Conservation (phyloP, 2,888 invertebrate genomes). For the Lypha dubia region DNA sequence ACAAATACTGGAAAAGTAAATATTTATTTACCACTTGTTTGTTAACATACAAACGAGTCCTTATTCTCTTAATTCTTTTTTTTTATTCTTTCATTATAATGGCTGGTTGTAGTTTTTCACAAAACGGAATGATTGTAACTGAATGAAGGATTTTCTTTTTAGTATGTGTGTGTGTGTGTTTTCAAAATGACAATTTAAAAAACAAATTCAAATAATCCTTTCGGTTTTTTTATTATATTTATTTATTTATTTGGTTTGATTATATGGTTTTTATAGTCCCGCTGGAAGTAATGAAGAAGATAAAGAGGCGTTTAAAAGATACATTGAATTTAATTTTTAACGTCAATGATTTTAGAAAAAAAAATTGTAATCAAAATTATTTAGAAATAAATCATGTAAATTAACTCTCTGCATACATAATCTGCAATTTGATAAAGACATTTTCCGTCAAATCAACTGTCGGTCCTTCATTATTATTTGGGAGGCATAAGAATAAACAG, state of each 20-base stretch:
- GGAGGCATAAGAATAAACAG: no score
- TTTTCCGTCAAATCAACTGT: no score
- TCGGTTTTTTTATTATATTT: conserved; percentile 31
- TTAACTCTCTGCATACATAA: no score
- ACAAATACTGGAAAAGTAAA: conserved; percentile 60
- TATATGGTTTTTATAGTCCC: conserved; percentile 32
- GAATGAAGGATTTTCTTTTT: conserved; percentile 21
- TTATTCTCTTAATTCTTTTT: conserved; percentile 15
- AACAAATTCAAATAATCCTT: conserved; percentile 54
- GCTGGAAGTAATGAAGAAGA: conserved; percentile 28
- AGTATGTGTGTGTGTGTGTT: no score
- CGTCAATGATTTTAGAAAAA: no score
- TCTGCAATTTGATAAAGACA: no score
- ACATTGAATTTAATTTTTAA: neutral
- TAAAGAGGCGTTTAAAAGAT: conserved; percentile 5
- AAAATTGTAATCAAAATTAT: neutral
- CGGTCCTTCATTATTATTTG: no score
- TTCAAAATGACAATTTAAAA: conserved; percentile 48
- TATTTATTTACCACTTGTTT: conserved; percentile 71
- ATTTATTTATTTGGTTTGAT: conserved; percentile 22
- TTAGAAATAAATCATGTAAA: no score
- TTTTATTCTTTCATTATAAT: conserved; percentile 41
- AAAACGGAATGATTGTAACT: conserved; percentile 37
- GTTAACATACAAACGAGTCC: conserved; percentile 59
- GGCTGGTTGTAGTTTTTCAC: conserved; percentile 29